Base-by-base conservation (phyloP, 2,113 vertebrate genomes). In the Falco punctatus region DNA sequence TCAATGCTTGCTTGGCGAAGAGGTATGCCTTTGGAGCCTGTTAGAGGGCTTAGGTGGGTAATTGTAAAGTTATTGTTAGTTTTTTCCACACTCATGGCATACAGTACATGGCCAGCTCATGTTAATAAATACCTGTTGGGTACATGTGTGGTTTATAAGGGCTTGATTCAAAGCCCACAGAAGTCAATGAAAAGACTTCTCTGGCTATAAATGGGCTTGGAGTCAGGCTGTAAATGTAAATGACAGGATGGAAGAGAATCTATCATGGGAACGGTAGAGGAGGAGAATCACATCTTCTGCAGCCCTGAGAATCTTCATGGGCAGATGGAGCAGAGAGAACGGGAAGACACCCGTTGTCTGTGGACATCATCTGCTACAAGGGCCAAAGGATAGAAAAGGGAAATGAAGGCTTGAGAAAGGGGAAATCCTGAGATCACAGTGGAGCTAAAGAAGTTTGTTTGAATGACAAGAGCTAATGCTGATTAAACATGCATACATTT, bases 51-150 rank as follows among this genome's bases (percentile, higher is more conserved):
- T 97, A 97, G 91, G 95, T 97, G 84, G 96, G 91, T 97, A 97
- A 95, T 97, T 96, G 95, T 96, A 77, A 95, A 92, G 89, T 95
- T 97, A 96, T 97, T 97, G 96, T 95, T 95, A 94, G 94, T 66
- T 97, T 95, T 97, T 97, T 95, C 96, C 95, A 95, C 87, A 90
- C 59, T 95, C 84, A 94, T 95, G 94, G 93, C 94, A 96, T 92
- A 52, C 2, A 88, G 51, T 80, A 42, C 46, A 83, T 81, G 58
- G 89, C 89, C 89, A 94, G 78, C 87, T 97, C 27, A 1, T 88
- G 87, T 91, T 96, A 96, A 97, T 97, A 96, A 96, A 96, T 97
- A 97, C 95, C 96, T 97, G 92, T 95, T 96, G 94, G 95, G 91
- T 93, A 96, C 81, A 97, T 77, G 91, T 96, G 95, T 91, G 92